These are phyloP conservation scores for Eulacestoma nigropectus DNA, from an alignment of 2,113 vertebrate species.

Conservation along the genomic window DNA sequence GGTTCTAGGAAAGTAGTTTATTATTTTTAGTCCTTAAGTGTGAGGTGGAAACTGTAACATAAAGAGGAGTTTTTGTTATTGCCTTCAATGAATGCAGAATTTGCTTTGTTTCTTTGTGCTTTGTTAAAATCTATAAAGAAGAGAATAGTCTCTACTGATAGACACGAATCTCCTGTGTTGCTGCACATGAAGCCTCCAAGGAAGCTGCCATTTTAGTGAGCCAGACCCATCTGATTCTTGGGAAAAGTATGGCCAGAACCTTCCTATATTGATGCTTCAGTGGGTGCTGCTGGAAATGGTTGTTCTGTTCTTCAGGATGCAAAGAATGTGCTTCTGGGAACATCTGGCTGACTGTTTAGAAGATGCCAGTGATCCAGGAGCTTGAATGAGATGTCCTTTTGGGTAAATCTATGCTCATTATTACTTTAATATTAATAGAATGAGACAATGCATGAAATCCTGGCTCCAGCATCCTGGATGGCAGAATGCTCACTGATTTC, in stretches of 20 bases:
- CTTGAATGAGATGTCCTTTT: slow-evolving; percentile 28
- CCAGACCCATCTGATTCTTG: neutral
- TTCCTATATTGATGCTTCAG: neutral
- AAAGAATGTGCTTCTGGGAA: neutral
- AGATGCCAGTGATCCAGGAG: neutral
- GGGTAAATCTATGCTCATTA: slow-evolving; percentile 4
- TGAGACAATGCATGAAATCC: slow-evolving; percentile 47
- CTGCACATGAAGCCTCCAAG: neutral
- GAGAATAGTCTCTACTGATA: neutral
- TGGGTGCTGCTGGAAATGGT: neutral
- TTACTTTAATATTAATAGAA: slow-evolving; percentile 32
- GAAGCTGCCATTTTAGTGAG: neutral
- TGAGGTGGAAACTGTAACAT: neutral
- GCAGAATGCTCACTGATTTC: neutral
- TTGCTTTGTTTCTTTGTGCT: neutral
- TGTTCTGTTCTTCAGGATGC: neutral
- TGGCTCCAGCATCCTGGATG: slow-evolving; percentile 13
- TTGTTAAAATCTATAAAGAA: neutral
- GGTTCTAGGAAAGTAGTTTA: neutral
- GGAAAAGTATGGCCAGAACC: neutral
- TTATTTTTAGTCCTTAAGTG: neutral
- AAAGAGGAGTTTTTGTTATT: neutral
- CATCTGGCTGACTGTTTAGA: neutral
- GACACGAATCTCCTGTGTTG: neutral
- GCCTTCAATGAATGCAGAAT: neutral